phyloP scores from a whole-genome alignment of 1,140 invertebrate species.

The Drosophila truncata region DNA sequence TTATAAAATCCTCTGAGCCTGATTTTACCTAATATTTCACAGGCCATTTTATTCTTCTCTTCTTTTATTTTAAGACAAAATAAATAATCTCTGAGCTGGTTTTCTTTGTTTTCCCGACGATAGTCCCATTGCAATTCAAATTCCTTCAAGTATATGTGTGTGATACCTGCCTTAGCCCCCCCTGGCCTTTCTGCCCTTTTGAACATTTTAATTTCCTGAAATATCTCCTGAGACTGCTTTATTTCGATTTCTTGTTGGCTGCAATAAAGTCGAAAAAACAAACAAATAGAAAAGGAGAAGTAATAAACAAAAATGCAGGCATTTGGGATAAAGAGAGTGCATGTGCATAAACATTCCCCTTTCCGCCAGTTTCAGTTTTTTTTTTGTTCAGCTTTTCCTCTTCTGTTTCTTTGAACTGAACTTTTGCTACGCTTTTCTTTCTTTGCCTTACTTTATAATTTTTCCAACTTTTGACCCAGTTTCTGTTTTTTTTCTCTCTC shows the following conservation, averaged over 20 bases:
- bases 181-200: slow-evolving; percentile 10
- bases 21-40: background rate
- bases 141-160: slow-evolving; percentile 7
- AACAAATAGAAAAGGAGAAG: slow-evolving; percentile 75
- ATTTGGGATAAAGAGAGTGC: slow-evolving; percentile 18
- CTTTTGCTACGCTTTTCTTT: slow-evolving; percentile 74
- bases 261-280: slow-evolving; percentile 66
- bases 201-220: slow-evolving; percentile 45
- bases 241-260: slow-evolving; percentile 41
- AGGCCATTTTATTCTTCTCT: background rate
- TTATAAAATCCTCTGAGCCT: background rate
- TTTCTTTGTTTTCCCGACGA: background rate
- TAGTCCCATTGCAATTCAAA: slow-evolving; percentile 20
- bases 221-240: slow-evolving; percentile 38
- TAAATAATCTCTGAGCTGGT: background rate
- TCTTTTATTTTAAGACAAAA: background rate
- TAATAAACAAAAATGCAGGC: slow-evolving; percentile 63
- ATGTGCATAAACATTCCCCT: slow-evolving; percentile 56
- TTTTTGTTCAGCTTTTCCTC: slow-evolving; percentile 25
- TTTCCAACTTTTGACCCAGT: slow-evolving; percentile 82
- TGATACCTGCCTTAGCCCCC: slow-evolving; percentile 4
- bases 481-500: slow-evolving; percentile 36
- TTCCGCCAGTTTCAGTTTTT: slow-evolving; percentile 1
- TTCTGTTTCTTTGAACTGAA: slow-evolving; percentile 58
- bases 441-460: slow-evolving; percentile 72